Evolutionary conservation across 2,113 vertebrate species (phyloP), one percentile per base, ranked within the genome.

Genomic region (Aplodontia rufa): DNA sequence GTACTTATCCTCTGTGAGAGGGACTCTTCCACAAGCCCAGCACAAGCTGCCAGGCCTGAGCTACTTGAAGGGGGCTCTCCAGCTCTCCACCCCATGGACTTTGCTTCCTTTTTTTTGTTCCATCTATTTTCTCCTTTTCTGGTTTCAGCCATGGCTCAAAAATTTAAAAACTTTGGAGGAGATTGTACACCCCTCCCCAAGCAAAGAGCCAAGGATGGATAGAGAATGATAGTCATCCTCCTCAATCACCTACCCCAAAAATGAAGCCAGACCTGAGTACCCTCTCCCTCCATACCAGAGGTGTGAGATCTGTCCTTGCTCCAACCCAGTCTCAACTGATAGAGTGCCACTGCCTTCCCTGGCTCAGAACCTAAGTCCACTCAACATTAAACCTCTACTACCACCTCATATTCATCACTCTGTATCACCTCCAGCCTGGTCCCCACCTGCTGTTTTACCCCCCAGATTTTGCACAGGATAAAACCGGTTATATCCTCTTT

Each of bases 61-160:
- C 94, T 95, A 96, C 97, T 97, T 97, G 97, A 97, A 97, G 93
- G 96, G 96, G 69, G 62, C 60, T 40, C 20, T 64, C 53, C 51
- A 83, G 82, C 86, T 92, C 93, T 90, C 93, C 83, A 86, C 24
- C 58, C 58, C 30, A 13, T 75, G 55, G 86, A 96, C 58, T 91
- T 87, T 13, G 69, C 95, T 78, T 95, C 40, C 51, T 28, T 74
- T 69, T 69, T 81, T 84, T 1, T 2, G 28, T 62, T 90, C 66
- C 35, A 37, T 66, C 28, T 53, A 51, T 72, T 83, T 80, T 71
- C 22, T 58, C 19, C 47, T 89, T 96, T 94, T 94, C 62, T 89
- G 91, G 66, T 49, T 93, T 94, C 42, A 66, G 74, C 86, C 45
- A 40, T 55, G 55, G 84, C 86, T 94, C 20, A 55, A 88, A 88